Percentiles rank a stretch among this genome's conserved stretches.
phyloP scores from a whole-genome alignment of 2,113 vertebrate species.

The Calyptommatus sinebrachiatus region DNA sequence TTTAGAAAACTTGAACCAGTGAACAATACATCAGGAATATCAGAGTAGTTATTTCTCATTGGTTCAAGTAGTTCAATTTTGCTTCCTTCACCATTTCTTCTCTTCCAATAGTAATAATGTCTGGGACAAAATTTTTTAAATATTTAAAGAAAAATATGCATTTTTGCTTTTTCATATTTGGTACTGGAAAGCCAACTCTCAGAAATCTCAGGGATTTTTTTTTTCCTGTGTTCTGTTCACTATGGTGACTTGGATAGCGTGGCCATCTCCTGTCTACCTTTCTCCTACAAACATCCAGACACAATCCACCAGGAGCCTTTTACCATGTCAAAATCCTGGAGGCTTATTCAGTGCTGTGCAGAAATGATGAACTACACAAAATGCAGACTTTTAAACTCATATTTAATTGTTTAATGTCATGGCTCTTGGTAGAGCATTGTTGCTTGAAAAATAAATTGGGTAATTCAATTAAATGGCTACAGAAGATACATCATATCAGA shows the following conservation, averaged over 20 bases:
- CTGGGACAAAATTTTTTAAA: constrained; percentile 31
- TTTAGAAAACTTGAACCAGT: neutral
- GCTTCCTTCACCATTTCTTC: neutral
- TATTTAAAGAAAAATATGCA: accelerated
- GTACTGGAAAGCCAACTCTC: neutral
- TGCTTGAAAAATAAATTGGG: constrained; percentile 99
- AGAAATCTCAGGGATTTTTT: neutral
- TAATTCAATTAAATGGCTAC: constrained; percentile 99
- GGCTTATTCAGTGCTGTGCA: constrained; percentile 56
- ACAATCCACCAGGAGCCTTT: constrained; percentile 35
- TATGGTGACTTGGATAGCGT: constrained; percentile 21
- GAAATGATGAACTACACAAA: constrained; percentile 89
- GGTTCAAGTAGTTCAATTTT: no score
- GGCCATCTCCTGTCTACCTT: constrained; percentile 17
- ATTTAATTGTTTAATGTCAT: constrained; percentile 98
- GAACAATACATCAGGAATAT: no score
- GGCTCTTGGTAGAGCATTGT: constrained; percentile 94
- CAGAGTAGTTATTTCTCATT: no score
- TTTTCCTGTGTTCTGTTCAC: neutral
- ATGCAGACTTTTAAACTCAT: constrained; percentile 90
- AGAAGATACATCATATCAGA: constrained; percentile 98
- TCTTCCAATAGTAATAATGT: neutral
- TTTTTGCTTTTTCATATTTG: neutral
- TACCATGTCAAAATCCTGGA: constrained; percentile 43
- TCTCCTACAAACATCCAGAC: neutral